phyloP scores from a whole-genome alignment of 2,113 vertebrate species.

The Gnathonemus longibarbis region DNA sequence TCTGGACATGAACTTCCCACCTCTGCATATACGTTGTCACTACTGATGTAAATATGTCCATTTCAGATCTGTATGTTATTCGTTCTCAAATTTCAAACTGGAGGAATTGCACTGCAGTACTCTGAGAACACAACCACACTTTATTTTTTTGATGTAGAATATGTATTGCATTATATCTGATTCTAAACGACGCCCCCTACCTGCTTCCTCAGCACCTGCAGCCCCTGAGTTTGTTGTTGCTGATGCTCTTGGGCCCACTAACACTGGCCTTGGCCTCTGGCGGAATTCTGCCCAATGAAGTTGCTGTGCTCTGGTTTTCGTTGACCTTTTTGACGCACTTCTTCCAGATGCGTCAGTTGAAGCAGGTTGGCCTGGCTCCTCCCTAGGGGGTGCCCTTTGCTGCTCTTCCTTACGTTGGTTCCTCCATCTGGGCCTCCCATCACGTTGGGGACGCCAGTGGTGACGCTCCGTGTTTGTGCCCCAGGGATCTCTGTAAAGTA shows the following conservation, averaged over 20 bases:
- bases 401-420: not conserved
- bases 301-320: not conserved
- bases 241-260: not conserved
- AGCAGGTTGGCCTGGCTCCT: not conserved
- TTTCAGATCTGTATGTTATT: not conserved
- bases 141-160: no score
- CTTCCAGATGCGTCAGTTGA: not conserved
- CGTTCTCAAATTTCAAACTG: not conserved
- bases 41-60: not conserved
- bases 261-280: not conserved
- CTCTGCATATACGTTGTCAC: not conserved
- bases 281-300: not conserved
- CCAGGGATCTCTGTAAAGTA: not conserved
- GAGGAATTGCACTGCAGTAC: not conserved
- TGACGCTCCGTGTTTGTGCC: not conserved
- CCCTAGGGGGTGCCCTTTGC: not conserved
- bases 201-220: no score
- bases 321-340: not conserved
- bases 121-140: not conserved
- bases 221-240: no score
- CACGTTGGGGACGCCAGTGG: not conserved
- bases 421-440: not conserved
- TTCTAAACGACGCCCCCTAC: no score
- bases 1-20: no score
- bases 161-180: no score